Base-by-base conservation (phyloP, 2,113 vertebrate genomes). In the Panthera uncia region DNA sequence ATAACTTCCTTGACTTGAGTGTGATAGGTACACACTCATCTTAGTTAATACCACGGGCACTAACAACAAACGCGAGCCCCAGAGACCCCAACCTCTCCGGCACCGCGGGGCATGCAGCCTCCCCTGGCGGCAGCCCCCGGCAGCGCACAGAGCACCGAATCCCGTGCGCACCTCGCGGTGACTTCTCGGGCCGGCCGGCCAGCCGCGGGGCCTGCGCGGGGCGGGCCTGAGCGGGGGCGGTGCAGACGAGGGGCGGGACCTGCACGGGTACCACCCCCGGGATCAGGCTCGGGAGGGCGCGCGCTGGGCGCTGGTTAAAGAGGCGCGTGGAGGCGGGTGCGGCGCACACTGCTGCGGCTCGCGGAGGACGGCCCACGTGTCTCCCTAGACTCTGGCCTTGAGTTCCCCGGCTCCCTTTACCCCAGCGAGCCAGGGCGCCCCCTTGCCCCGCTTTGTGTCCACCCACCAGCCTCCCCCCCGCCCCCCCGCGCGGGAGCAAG, bases 331-430 rank as follows among this genome's bases (percentile, higher is more conserved):
- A 83, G 96, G 95, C 94, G 76, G 79, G 92, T 69, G 61, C 73
- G 0, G 52, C 55, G 29, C 61, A 74, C 3, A 55, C 19, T 16
- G 94, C 94, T 23, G 83, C 48, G 55, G 92, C 83, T 85, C 31
- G 89, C 74, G 4, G 33, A 18, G 68, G 19, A 12, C 48, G 21
- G 36, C 19, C 57, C 98, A 98, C 97, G 97, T 97, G 98, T 96
- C 95, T 93, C 3, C 23, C 13, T 18, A 1, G 41, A 66, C 29
- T 65, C 29, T 0, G 65, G 18, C 36, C 66, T 73, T 1, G 52
- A 66, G 87, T 68, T 90, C 38, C 3, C 81, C 74, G 7, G 69
- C 63, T 94, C 14, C 71, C 41, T 45, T 12, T 31, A 2, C n/a
- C 61, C 5, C 4, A 23, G 66, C 66, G 19, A 48, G 8, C 78